A percentile compares a stretch with the other conserved stretches of the same genome.
phyloP scores from a whole-genome alignment of 2,888 invertebrate genomes.

The Nasonovia ribisnigri region DNA sequence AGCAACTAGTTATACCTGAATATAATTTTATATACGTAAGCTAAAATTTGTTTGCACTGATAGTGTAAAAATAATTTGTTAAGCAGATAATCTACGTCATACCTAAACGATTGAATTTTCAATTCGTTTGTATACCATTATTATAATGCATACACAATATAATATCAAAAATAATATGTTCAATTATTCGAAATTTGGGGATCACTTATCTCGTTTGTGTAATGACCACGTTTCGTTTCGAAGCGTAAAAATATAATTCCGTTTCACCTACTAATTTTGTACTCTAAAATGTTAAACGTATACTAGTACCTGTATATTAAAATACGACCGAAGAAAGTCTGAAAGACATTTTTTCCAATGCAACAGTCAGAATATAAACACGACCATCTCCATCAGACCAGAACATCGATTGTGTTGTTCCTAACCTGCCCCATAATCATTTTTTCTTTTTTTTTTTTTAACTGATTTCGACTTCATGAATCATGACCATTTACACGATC shows the following conservation, averaged over 20 bases:
- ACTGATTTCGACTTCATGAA: not conserved
- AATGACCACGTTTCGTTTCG: not conserved
- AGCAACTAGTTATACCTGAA: too few species aligned
- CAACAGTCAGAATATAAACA: slow-evolving; percentile 38
- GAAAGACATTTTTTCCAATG: slow-evolving; percentile 44
- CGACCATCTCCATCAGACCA: slow-evolving; percentile 36
- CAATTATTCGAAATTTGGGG: not conserved
- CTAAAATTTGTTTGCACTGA: not conserved
- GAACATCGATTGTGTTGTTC: slow-evolving; percentile 55
- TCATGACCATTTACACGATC: slow-evolving; percentile 1
- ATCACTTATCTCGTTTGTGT: too few species aligned
- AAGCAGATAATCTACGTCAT: not conserved
- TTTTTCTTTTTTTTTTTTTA: slow-evolving; percentile 28
- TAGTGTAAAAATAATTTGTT: not conserved
- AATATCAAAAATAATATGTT: not conserved
- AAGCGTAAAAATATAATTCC: slow-evolving; percentile 34
- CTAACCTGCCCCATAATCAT: slow-evolving; percentile 31
- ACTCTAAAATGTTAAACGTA: slow-evolving; percentile 24
- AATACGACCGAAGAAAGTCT: slow-evolving; percentile 30
- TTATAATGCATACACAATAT: not conserved
- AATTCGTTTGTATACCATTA: not conserved
- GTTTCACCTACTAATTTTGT: slow-evolving; percentile 35
- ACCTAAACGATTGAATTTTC: not conserved
- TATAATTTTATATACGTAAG: not conserved
- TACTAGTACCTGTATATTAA: not conserved